Evolutionary conservation across 1,140 invertebrate genomes (phyloP), one percentile per base, ranked within the genome.

Genomic region (Bombus turneri): DNA sequence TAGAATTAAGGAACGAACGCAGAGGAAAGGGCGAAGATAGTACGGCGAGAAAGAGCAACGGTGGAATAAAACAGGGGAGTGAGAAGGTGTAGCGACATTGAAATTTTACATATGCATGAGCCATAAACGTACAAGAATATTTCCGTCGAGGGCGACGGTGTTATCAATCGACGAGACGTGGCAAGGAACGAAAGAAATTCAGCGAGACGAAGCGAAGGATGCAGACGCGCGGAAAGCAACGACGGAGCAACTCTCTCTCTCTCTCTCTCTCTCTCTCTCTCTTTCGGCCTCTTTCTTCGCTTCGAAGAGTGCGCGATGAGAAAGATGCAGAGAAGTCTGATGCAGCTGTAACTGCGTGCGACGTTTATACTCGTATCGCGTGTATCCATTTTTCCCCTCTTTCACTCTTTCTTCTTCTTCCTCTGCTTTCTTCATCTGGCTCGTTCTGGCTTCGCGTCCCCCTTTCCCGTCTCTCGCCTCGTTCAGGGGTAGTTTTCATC

Each of bases 301-400:
- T 34, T 47, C 57, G 43, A 64, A 57, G 64, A 76, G 73, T 22
- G 43, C 66, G 81, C 69, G 86, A 87, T 72, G 79, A 85, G 79
- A 73, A 83, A 72, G 43, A 47, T 47, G 43, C 43, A 47, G 43
- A 47, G 83, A 88, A 90, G 86, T 90, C 88, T 80, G 86, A 87
- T 90, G 89, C 89, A 90, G 82, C 75, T 83, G 88, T 86, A 86
- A 80, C 89, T 90, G 89, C 88, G 86, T 80, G 53, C 84, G 89
- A 90, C 86, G 79, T 89, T 89, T 84, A 84, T 83, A 57, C 82
- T 73, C 71, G 53, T 81, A 87, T 90, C 75, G 73, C 41, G 78
- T 34, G 74, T 80, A 87, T 77, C 74, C 86, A 74, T 85, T 85
- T 86, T 74, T 84, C 59, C 69, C 18, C 10, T 12, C n/a, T 2